Evolutionary conservation across 2,797 vertebrate genomes (phyloP), one percentile per base, ranked within the genome.

Genomic region (Brotogeris chrysoptera): DNA sequence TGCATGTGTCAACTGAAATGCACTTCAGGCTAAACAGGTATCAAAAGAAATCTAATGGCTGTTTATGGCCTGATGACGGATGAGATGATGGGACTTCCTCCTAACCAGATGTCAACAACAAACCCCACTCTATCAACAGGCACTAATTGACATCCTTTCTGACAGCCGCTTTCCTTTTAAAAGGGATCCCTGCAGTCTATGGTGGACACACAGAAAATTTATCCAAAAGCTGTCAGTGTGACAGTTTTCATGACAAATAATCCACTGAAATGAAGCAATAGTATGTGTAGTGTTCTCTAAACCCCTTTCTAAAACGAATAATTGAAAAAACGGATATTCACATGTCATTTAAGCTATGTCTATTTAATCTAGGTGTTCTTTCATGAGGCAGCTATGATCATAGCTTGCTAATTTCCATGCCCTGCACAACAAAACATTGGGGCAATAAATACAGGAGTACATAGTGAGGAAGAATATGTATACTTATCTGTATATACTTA

Each of bases 401-500:
- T 25, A 59, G 19, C 11, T 60, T 46, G 16, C 23, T n/a, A 10
- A 70, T 91, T 74, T 68, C n/a, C 10, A 3, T 30, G 25, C 8
- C 36, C 39, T 32, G 24, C 70, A 46, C 27, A 38, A 25, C 32
- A 44, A 30, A 47, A 32, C 8, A 41, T 7, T 57, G n/a, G 46
- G 36, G 16, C 63, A 90, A 36, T 1, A 2, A 60, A 6, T 16
- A 5, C 11, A 60, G 6, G 9, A 65, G 10, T 1, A 52, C 11
- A 16, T 7, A 72, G 36, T 5, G 30, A 72, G n/a, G 27, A 46
- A 43, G 12, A n/a, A 34, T 10, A 16, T 0, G 0, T 16, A 43
- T 36, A 84, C 11, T 3, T 14, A 34, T 5, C 8, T 57, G 18
- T 59, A 69, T n/a, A 43, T 36, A 84, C 11, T 3, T 14, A 34